phyloP scores from a whole-genome alignment of 2,797 vertebrate genomes.

The Calcarius lapponicus region DNA sequence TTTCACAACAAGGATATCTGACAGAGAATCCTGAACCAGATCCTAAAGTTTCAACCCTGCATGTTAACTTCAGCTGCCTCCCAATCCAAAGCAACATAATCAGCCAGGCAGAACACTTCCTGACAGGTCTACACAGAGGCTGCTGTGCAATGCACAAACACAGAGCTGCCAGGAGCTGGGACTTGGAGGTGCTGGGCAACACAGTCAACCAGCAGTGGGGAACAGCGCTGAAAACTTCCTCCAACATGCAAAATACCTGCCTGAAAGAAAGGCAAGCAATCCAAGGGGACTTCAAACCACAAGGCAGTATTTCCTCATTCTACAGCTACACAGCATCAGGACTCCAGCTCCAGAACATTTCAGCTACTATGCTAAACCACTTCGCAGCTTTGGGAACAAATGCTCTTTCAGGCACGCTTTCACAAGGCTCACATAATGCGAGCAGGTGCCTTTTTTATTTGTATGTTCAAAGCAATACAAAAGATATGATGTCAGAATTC shows the following conservation, averaged over 20 bases:
- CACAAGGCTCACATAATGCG: not conserved
- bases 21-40: not conserved
- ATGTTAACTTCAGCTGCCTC: not conserved
- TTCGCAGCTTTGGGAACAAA: not conserved
- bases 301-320: not conserved
- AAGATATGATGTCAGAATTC: not conserved
- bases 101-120: not conserved
- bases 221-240: not conserved
- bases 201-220: not conserved
- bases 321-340: not conserved
- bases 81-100: not conserved
- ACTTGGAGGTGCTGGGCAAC: not conserved
- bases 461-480: not conserved
- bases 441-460: not conserved
- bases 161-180: not conserved
- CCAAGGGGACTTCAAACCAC: not conserved
- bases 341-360: not conserved
- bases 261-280: not conserved
- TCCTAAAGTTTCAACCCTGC: not conserved
- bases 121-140: fast-evolving
- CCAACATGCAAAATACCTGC: not conserved
- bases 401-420: not conserved
- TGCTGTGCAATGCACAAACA: not conserved
- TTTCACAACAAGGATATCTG: not conserved
- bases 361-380: not conserved